A percentile compares a stretch with the other conserved stretches of the same genome.
phyloP scores from a whole-genome alignment of 64 coral and sea anemone species.

The Porites australiensis region DNA sequence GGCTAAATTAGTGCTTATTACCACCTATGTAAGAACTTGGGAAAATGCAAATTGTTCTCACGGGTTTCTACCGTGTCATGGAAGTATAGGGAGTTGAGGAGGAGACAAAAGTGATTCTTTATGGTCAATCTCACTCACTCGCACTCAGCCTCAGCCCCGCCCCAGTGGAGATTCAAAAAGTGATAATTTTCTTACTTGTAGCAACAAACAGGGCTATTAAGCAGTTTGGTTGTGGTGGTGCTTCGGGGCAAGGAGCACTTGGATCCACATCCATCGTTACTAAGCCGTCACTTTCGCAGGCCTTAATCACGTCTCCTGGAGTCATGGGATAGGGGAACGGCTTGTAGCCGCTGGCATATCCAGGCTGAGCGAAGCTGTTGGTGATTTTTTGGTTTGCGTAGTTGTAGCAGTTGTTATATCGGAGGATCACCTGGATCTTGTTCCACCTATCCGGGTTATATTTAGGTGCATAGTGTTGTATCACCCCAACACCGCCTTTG shows the following conservation, averaged over 20 bases:
- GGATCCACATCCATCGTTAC: slow-evolving; percentile 16
- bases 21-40: too few species aligned
- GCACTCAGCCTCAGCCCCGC: too few species aligned
- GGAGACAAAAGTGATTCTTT: not conserved
- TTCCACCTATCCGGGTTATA: slow-evolving; percentile 14
- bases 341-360: not conserved
- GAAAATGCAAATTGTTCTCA: too few species aligned
- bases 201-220: slow-evolving; percentile 20
- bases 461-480: slow-evolving; percentile 31
- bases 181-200: not conserved
- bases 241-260: not conserved
- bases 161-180: not conserved
- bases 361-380: slow-evolving; percentile 50
- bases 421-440: not conserved
- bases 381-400: slow-evolving; percentile 49
- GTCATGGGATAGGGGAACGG: not conserved
- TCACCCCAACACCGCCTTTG: not conserved
- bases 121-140: not conserved
- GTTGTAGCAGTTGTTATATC: slow-evolving; percentile 22
- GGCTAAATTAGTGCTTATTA: too few species aligned
- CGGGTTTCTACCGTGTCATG: too few species aligned
- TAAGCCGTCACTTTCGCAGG: slow-evolving; percentile 19
- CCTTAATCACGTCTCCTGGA: not conserved
- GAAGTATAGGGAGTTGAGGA: not conserved
- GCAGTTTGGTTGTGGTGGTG: slow-evolving; percentile 37